Base-by-base conservation (phyloP, 2,797 vertebrate genomes). In the Sciaenops ocellatus region DNA sequence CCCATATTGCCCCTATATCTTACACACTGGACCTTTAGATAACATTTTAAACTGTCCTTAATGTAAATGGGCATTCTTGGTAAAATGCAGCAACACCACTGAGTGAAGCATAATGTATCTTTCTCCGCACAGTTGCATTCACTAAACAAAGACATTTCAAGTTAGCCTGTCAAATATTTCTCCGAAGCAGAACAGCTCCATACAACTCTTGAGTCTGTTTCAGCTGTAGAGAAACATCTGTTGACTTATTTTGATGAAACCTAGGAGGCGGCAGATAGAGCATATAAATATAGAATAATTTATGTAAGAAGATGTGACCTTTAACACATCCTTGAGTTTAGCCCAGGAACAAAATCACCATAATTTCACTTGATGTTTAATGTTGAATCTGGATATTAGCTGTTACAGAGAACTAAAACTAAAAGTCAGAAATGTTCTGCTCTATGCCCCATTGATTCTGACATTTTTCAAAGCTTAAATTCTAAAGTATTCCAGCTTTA, bases 141-240 rank as follows among this genome's bases (percentile, higher is more conserved):
- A 8, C 12, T 28, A 1, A 65, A 55, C 44, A 65, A 17, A 44
- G 17, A 34, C 17, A 12, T 38, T 3, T 62, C 20, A 57, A 59
- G 3, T 28, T 52, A 34, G 7, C 50, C 48, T 38, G 51, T 48
- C 56, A 57, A 15, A 2, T 15, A 20, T 61, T 26, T 60, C 15
- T 67, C 10, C 38, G n/a, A 6, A 3, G 13, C 3, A 20, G 70
- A 68, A 56, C 26, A 64, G 18, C 57, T 54, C 24, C 1, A 9
- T 44, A 41, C 26, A 51, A 64, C 47, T 24, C 56, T 60, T 0
- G 18, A 51, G 41, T 72, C 24, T 17, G 28, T 67, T 73, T 72
- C 56, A 76, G 62, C 69, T 75, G 57, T 44, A 69, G 51, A 75
- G 42, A 9, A 69, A 64, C 78, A 82, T 82, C 72, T 74, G 56